Evolutionary conservation across 1,140 invertebrate genomes (phyloP), one percentile per base, ranked within the genome.

Genomic region (Cherax quadricarinatus): DNA sequence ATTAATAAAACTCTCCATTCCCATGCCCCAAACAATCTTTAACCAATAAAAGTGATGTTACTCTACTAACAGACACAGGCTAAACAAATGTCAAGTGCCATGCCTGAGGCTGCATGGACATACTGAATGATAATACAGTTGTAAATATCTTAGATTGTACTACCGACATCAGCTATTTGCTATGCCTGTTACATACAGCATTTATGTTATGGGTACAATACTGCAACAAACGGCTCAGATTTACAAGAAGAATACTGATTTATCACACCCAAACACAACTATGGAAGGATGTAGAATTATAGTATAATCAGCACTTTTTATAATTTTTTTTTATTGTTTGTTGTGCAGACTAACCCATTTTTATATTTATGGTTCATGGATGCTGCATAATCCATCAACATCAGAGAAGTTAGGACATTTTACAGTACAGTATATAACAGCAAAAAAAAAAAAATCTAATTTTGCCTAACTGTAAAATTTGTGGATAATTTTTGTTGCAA

Each of bases 21-120:
- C 49, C 85, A 70, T 49, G 48, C 48, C 66, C 70, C 70, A 78
- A 86, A 86, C 85, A 86, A 86, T 66, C 85, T 78, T 86, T 86
- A 86, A 86, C 85, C 85, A 66, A 73, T 75, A 75, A 12, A 66
- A 66, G 49, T 75, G 21, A 66, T 86, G 66, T 86, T 86, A 75
- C 51, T 86, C 70, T 75, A 75, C 66, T 48, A 75, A 70, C n/a
- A 75, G 48, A 51, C n/a, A 86, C 41, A 75, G 85, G 70, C n/a
- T 86, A 73, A 51, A 21, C 85, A 51, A 75, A 51, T 51, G 24
- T 75, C 4, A 30, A 21, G n/a, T 41, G 21, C 24, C 16, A 16
- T 30, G 70, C 70, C 21, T 30, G n/a, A 86, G 66, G 48, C 10
- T 70, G 41, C n/a, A 75, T 5, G n/a, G 9, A 6, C 24, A 75